phyloP scores from a whole-genome alignment of 2,888 invertebrate species.

The Drosophila mayaguana region DNA sequence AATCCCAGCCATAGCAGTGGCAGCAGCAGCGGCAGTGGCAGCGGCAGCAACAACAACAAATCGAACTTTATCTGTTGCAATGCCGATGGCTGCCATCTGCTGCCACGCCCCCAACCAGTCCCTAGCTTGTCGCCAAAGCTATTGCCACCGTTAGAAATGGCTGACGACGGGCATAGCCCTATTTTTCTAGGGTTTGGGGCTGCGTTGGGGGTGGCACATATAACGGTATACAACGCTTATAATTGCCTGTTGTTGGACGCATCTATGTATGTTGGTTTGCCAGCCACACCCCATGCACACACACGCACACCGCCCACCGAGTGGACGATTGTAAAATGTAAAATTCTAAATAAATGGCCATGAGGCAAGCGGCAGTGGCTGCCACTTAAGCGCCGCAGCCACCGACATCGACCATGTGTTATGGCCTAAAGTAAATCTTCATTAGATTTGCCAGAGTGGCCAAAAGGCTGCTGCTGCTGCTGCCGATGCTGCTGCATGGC shows the following conservation, averaged over 20 bases:
- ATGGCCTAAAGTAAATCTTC: slow-evolving; percentile 84
- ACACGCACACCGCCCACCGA: slow-evolving; percentile 23
- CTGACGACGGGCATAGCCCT: slow-evolving; percentile 45
- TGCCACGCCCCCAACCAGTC: slow-evolving; percentile 46
- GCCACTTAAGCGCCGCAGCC: slow-evolving; percentile 64
- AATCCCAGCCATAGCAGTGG: slow-evolving; percentile 62
- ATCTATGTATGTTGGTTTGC: slow-evolving; percentile 33
- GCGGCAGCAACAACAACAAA: slow-evolving; percentile 55
- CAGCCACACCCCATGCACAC: background rate
- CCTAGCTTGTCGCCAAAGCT: slow-evolving; percentile 76
- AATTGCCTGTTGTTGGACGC: slow-evolving; percentile 73
- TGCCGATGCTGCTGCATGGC: slow-evolving; percentile 37
- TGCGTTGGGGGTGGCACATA: background rate
- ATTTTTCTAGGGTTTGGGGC: background rate
- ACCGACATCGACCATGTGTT: slow-evolving; percentile 63
- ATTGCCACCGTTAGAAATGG: slow-evolving; percentile 78
- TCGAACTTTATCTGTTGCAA: slow-evolving; percentile 81
- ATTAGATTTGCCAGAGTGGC: slow-evolving; percentile 83
- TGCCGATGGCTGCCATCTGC: slow-evolving; percentile 72
- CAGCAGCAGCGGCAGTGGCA: slow-evolving; percentile 46
- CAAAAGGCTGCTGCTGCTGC: slow-evolving; percentile 53
- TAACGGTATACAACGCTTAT: slow-evolving; percentile 64
- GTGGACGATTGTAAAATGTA: slow-evolving; percentile 74
- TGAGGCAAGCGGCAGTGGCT: slow-evolving; percentile 51
- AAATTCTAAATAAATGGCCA: slow-evolving; percentile 80